Conservation (phyloP, 2,113 vertebrate genomes). For the Clupea harengus region DNA sequence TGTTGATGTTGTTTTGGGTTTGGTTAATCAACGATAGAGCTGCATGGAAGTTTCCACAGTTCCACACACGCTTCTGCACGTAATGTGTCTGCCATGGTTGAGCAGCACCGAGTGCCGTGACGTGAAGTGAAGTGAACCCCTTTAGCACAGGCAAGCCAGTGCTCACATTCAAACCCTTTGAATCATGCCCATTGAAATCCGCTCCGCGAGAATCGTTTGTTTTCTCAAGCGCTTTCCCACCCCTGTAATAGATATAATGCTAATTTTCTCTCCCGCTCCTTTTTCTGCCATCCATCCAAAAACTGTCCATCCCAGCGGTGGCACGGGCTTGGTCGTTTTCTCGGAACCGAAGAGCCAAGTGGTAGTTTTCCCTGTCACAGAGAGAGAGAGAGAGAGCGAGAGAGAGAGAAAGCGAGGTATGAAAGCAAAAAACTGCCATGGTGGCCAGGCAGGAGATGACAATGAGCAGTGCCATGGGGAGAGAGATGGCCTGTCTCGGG, state of each 20-base stretch:
- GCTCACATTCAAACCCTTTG: background rate
- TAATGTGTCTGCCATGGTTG: background rate
- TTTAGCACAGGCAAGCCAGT: background rate
- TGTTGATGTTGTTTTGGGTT: background rate
- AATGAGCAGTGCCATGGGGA: constrained; percentile 15
- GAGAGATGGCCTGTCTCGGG: constrained; percentile 8
- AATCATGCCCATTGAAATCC: background rate
- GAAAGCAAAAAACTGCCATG: background rate
- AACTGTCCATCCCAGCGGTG: background rate
- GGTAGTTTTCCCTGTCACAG: background rate
- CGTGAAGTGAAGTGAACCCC: background rate
- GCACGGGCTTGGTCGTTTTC: background rate
- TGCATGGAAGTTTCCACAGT: background rate
- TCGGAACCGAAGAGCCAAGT: background rate
- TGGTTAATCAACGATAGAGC: background rate
- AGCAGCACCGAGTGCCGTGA: background rate
- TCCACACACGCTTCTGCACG: background rate
- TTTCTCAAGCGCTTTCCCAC: background rate
- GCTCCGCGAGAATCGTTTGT: background rate
- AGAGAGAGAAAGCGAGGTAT: background rate
- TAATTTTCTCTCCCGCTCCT: background rate
- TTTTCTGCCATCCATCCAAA: background rate
- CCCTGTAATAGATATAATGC: background rate
- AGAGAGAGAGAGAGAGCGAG: background rate
- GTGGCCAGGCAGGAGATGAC: background rate